Evolutionary conservation across 2,797 vertebrate genomes (phyloP).

Genomic region (Hipposideros larvatus): DNA sequence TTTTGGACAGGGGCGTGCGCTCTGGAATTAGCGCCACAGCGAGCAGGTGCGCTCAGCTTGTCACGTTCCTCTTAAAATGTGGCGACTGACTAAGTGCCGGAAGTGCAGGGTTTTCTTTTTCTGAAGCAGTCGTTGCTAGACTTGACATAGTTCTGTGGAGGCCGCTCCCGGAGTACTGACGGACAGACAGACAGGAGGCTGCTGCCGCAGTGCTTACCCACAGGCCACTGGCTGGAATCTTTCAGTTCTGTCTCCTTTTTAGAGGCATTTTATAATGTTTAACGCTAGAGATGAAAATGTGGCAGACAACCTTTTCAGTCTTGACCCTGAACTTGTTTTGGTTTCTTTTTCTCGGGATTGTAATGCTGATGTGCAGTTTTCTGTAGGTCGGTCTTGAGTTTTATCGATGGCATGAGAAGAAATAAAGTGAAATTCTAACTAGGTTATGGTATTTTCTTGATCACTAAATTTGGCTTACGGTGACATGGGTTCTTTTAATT

Average conservation of each 20-base stretch:
- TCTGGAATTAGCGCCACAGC: too few relatives aligned
- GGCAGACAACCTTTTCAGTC: neutral
- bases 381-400: neutral
- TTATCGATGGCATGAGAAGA: neutral
- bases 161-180: too few relatives aligned
- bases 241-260: neutral
- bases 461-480: neutral
- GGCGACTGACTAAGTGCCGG: too few relatives aligned
- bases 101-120: too few relatives aligned
- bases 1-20: too few relatives aligned
- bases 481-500: neutral
- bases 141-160: too few relatives aligned
- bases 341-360: constrained; percentile 64
- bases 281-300: neutral
- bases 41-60: too few relatives aligned
- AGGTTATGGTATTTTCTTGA: neutral
- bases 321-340: constrained; percentile 29
- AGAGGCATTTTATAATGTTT: neutral
- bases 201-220: too few relatives aligned
- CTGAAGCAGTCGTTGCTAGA: too few relatives aligned
- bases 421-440: neutral
- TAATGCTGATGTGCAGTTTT: constrained; percentile 54
- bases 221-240: neutral
- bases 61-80: too few relatives aligned
- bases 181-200: too few relatives aligned